These are phyloP conservation scores for Lycodopsis pacificus DNA, from an alignment of 2,797 vertebrate genomes.

Conservation along the genomic window DNA sequence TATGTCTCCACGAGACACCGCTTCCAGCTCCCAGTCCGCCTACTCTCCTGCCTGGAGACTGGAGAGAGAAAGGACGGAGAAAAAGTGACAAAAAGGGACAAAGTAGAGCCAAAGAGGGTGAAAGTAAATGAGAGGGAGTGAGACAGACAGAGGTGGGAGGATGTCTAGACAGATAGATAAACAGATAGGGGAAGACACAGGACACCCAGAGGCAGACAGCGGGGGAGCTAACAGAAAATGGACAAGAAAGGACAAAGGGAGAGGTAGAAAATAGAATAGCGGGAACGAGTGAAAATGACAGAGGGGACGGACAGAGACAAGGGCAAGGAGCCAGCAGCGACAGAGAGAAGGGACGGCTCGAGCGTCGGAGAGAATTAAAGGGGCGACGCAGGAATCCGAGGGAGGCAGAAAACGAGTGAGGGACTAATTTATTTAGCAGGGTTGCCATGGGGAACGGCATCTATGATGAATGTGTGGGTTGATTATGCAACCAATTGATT, in stretches of 20 bases:
- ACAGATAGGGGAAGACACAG: slow-evolving; percentile 50
- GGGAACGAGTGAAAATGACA: slow-evolving; percentile 25
- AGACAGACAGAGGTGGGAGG: slow-evolving; percentile 44
- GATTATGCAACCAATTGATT: slow-evolving; percentile 84
- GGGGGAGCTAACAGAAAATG: slow-evolving; percentile 28
- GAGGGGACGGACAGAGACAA: slow-evolving; percentile 39
- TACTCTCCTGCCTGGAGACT: slow-evolving; percentile 43
- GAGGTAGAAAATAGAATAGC: slow-evolving; percentile 18
- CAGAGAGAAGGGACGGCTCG: slow-evolving; percentile 32
- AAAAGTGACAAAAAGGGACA: slow-evolving; percentile 19
- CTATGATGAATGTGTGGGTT: slow-evolving; percentile 83
- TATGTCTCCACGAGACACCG: slow-evolving; percentile 60
- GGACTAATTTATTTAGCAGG: slow-evolving; percentile 82
- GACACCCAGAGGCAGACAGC: slow-evolving; percentile 50
- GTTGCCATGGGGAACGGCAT: slow-evolving; percentile 82
- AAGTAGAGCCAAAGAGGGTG: slow-evolving; percentile 21
- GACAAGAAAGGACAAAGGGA: slow-evolving; percentile 51
- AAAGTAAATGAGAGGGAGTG: slow-evolving; percentile 8
- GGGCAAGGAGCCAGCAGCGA: slow-evolving; percentile 23
- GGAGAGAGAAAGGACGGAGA: slow-evolving; percentile 16
- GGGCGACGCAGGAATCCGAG: slow-evolving; percentile 29
- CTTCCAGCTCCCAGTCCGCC: slow-evolving; percentile 52
- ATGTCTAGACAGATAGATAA: slow-evolving; percentile 55
- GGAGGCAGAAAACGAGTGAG: slow-evolving; percentile 43
- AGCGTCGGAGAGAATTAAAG: slow-evolving; percentile 39